A percentile compares a stretch with the other conserved stretches of the same genome.
Evolutionary conservation across 2,797 vertebrate genomes (phyloP).

Genomic region (Sebastes umbrosus): DNA sequence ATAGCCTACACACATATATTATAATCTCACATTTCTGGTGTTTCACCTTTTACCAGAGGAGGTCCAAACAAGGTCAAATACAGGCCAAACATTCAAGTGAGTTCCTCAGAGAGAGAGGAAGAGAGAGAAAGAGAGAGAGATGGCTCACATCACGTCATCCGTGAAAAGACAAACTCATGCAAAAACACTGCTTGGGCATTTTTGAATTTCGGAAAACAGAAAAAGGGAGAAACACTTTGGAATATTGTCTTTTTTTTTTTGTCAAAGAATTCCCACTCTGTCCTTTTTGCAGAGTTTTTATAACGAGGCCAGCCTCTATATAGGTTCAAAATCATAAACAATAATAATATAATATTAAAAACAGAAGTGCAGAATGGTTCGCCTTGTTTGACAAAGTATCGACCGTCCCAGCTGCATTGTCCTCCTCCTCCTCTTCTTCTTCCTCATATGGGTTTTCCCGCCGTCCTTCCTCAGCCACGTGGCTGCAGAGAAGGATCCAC

Average conservation of each 20-base stretch:
- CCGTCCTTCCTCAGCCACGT: constrained; percentile 16
- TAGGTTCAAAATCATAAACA: constrained; percentile 81
- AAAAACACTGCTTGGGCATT: constrained; percentile 76
- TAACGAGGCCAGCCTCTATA: constrained; percentile 98
- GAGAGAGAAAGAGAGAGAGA: not conserved
- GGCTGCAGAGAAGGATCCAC: constrained; percentile 25
- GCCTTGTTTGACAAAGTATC: constrained; percentile 91
- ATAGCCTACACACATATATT: constrained; percentile 65
- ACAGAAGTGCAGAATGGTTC: constrained; percentile 91
- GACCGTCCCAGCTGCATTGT: constrained; percentile 87
- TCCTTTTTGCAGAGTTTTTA: constrained; percentile 82
- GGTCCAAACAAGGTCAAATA: constrained; percentile 57
- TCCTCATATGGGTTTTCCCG: constrained; percentile 29
- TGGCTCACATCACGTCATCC: constrained; percentile 81
- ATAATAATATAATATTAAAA: constrained; percentile 88
- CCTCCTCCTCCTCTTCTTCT: not conserved
- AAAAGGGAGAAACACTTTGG: constrained; percentile 51
- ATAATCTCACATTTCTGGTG: constrained; percentile 67
- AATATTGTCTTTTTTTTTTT: constrained; percentile 60
- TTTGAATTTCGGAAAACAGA: constrained; percentile 63
- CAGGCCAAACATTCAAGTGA: constrained; percentile 65
- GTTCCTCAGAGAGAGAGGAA: constrained; percentile 23
- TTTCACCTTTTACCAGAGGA: constrained; percentile 43
- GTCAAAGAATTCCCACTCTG: constrained; percentile 84
- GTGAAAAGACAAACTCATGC: constrained; percentile 85